A percentile compares a stretch with the other conserved stretches of the same genome.
Conservation (phyloP, 2,113 vertebrate species). For the Tapirus terrestris region DNA sequence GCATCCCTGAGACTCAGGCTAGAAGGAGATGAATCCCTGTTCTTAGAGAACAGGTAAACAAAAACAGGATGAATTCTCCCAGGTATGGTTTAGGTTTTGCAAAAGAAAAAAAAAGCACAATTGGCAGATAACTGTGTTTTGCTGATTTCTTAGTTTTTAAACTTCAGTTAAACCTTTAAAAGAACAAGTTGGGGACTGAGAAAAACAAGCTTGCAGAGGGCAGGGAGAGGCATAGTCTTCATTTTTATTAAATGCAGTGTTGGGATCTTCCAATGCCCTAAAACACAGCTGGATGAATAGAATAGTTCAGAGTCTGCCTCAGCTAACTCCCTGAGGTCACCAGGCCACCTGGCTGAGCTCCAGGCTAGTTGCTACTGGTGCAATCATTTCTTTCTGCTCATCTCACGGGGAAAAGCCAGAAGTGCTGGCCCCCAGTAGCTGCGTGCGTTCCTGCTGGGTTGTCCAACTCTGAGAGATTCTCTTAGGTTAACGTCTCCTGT, state of each 20-base stretch:
- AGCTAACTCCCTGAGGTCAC: neutral
- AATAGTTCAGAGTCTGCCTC: neutral
- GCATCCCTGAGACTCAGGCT: rapidly evolving
- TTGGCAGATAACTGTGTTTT: slow-evolving; percentile 28
- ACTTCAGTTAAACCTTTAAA: neutral
- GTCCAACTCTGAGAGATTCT: neutral
- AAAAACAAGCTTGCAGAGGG: neutral
- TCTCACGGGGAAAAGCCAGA: neutral
- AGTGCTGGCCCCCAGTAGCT: neutral
- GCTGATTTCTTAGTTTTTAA: neutral
- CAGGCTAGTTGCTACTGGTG: neutral
- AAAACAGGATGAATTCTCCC: neutral
- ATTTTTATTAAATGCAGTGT: neutral
- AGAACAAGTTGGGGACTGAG: neutral
- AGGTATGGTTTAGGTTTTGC: neutral
- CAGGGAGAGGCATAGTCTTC: neutral
- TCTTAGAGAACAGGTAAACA: neutral
- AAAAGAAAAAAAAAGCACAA: neutral
- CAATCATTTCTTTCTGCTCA: neutral
- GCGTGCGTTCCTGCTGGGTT: neutral
- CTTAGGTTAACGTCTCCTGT: neutral
- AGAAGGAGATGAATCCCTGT: neutral
- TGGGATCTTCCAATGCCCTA: neutral
- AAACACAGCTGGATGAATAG: neutral
- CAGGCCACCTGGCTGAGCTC: neutral